Percentiles rank a stretch among this genome's conserved stretches.
Conservation (phyloP, 1,140 invertebrate genomes). For the Atopsyche davidsoni region DNA sequence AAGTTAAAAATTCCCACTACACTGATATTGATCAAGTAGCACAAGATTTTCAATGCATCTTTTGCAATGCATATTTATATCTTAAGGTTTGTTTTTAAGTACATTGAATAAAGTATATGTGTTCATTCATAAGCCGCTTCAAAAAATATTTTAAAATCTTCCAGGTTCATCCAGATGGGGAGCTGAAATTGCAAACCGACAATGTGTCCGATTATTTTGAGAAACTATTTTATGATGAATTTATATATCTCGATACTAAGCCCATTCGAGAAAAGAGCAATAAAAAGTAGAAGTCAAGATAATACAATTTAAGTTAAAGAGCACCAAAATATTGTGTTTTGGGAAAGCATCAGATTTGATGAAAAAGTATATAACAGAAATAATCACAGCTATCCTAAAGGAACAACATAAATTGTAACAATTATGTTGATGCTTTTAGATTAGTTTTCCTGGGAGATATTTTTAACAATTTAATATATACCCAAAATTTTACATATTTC, state of each 20-base stretch:
- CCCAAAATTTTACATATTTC: too few species aligned
- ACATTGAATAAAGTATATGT: slow-evolving; percentile 1
- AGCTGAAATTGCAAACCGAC: slow-evolving; percentile 41
- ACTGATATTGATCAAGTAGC: slow-evolving; percentile 43
- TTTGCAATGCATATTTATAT: slow-evolving; percentile 43
- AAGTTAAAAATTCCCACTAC: slow-evolving; percentile 42
- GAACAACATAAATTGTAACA: too few species aligned
- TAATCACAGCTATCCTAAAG: too few species aligned
- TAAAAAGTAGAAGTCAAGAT: slow-evolving; percentile 4
- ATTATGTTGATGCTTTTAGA: too few species aligned
- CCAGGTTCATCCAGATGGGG: slow-evolving; percentile 41
- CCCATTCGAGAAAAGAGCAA: slow-evolving; percentile 7
- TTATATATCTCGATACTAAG: slow-evolving; percentile 28
- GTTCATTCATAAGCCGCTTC: not conserved
- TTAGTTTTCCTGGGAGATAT: too few species aligned
- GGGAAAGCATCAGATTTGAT: too few species aligned
- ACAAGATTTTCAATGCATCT: slow-evolving; percentile 45
- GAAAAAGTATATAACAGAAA: too few species aligned
- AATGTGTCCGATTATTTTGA: slow-evolving; percentile 44
- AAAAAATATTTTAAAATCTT: not conserved
- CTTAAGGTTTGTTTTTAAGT: slow-evolving; percentile 37
- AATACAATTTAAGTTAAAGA: too few species aligned
- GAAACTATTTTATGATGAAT: slow-evolving; percentile 40
- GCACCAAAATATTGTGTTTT: too few species aligned
- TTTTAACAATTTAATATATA: too few species aligned